Percentiles rank a stretch among this genome's conserved stretches.
These are phyloP conservation scores for Chelonus insularis DNA, from an alignment of 1,140 invertebrate genomes.

Conservation along the genomic window DNA sequence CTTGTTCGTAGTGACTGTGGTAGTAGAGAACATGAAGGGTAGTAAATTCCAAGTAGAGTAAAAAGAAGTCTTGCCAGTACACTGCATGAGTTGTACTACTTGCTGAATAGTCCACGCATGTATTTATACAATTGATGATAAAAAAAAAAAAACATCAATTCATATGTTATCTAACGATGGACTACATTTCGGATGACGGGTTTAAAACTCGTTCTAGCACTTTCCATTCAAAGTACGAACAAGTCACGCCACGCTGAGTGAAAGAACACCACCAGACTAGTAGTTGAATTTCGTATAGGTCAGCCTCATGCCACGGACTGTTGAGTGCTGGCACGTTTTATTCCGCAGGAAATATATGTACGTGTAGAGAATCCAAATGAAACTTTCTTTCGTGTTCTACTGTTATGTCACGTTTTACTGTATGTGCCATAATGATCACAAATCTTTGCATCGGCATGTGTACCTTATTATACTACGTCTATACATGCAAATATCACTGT, in stretches of 20 bases:
- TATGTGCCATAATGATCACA: constrained; percentile 6
- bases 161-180: no score
- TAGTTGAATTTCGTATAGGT: constrained; percentile 14
- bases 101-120: no score
- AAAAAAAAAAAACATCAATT: no score
- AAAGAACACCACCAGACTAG: constrained; percentile 11
- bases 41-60: no score
- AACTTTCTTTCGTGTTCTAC: background rate
- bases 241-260: constrained; percentile 7
- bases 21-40: no score
- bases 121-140: no score
- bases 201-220: background rate
- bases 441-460: constrained; percentile 15
- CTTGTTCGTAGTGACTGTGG: no score
- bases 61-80: no score
- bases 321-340: constrained; percentile 23
- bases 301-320: background rate
- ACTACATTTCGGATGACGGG: background rate
- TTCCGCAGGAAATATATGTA: constrained; percentile 16
- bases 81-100: no score
- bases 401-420: constrained; percentile 16
- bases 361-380: constrained; percentile 2
- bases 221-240: constrained; percentile 16
- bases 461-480: no score
- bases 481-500: no score